Evolutionary conservation across 2,797 vertebrate genomes (phyloP).

Genomic region (Catostomus latipinnis): DNA sequence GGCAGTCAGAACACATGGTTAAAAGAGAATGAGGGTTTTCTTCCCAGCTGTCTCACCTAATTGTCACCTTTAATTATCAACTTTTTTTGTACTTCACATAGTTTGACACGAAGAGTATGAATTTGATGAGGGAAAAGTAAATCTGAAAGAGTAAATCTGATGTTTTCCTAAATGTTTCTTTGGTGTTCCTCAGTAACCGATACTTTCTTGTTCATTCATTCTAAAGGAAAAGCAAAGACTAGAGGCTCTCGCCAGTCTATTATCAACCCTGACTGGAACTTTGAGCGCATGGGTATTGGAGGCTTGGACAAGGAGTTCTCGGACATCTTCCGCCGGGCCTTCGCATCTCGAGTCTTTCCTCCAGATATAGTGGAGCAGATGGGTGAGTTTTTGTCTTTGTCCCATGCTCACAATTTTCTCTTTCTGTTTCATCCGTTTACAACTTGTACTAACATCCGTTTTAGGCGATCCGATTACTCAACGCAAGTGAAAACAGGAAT

Average conservation of each 20-base stretch:
- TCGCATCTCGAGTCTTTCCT: conserved; percentile 95
- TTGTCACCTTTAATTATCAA: no score
- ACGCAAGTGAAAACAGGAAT: no score
- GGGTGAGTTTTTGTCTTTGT: conserved; percentile 80
- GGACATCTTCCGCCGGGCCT: conserved; percentile 93
- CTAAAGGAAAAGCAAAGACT: conserved; percentile 89
- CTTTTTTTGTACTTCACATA: neutral
- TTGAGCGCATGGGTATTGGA: conserved; percentile 97
- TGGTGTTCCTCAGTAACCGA: neutral
- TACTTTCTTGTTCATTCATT: neutral
- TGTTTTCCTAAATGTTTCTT: neutral
- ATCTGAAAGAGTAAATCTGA: neutral
- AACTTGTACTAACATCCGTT: neutral
- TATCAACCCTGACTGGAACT: conserved; percentile 99
- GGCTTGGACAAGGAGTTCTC: conserved; percentile 97
- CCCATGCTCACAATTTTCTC: neutral
- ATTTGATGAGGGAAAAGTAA: neutral
- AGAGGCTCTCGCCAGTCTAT: conserved; percentile 93
- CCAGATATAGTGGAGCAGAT: conserved; percentile 98
- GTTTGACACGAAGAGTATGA: neutral
- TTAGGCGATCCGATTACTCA: no score
- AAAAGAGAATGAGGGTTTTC: neutral
- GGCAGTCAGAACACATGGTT: conserved; percentile 23
- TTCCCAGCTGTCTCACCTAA: neutral
- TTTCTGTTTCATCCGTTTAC: neutral